phyloP scores from a whole-genome alignment of 2,113 vertebrate species.

The Dascyllus trimaculatus region DNA sequence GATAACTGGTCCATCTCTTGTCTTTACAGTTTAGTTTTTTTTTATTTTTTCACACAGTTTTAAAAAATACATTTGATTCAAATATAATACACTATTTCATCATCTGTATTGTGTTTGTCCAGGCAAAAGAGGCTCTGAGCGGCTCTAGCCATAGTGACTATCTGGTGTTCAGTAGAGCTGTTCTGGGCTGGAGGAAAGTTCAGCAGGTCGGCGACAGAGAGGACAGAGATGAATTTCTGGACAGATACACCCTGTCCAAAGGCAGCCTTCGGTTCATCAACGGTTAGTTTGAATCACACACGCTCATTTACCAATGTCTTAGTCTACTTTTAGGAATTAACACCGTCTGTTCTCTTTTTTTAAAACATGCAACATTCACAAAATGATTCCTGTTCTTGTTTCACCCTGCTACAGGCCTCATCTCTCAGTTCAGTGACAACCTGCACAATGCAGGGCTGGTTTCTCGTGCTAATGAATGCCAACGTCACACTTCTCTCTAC shows the following conservation, averaged over 20 bases:
- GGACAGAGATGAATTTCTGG: conserved; percentile 87
- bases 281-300: conserved; percentile 76
- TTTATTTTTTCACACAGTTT: neutral
- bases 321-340: neutral
- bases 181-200: conserved; percentile 90
- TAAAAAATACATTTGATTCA: neutral
- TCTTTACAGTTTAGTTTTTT: too few relatives aligned
- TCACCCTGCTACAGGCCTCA: conserved; percentile 86
- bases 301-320: neutral
- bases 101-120: neutral
- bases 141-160: conserved; percentile 92
- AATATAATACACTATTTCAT: neutral
- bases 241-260: conserved; percentile 86
- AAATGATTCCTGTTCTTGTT: neutral
- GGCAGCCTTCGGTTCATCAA: conserved; percentile 93
- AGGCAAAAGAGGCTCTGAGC: conserved; percentile 91
- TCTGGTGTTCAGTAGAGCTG: conserved; percentile 88
- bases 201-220: conserved; percentile 83
- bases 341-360: neutral
- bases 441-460: conserved; percentile 91
- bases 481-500: conserved; percentile 81
- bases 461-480: conserved; percentile 83
- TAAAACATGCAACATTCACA: neutral
- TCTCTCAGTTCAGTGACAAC: conserved; percentile 95
- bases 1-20: too few relatives aligned